Base-by-base conservation (phyloP, 2,888 invertebrate genomes). In the Ophioninae sp. region DNA sequence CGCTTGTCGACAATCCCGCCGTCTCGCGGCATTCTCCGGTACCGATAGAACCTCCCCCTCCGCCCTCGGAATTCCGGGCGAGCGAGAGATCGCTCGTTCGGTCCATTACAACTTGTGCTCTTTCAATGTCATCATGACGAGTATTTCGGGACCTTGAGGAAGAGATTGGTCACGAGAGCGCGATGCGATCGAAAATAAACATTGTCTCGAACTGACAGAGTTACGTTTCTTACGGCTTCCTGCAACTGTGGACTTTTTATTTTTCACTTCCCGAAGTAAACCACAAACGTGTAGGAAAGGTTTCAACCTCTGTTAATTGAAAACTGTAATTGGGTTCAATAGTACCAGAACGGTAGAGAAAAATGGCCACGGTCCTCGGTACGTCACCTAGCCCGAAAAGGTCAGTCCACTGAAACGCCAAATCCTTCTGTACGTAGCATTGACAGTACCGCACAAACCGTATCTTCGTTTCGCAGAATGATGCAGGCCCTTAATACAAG, bases 401-500 rank as follows among this genome's bases (percentile, higher is more conserved):
- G 79, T 79, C 39, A 79, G 76, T 68, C 6, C 50, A 6, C 13
- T 2, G 50, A 6, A 6, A 50, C 17, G 2, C 17, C 6, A 0
- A 50, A 17, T 50, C 5, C 17, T 50, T 13, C 17, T 17, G 17
- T 13, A 50, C 17, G 17, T 44, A 50, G 50, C 6, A 44, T 44
- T 10, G 17, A 50, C 17, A 13, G 13, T 50, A 17, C 50, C 50
- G 13, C 50, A 17, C 6, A 17, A 50, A 13, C 6, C 50, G 17
- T 50, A 8, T 62, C 61, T 37, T 68, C 50, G n/a, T 68, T 50
- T 17, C 50, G 50, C 17, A 84, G 84, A 68, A 8, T 20, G 20
- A 57, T 82, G 44, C 75, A 86, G 44, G 65, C 84, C 13, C 85
- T 83, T 68, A 87, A 87, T 82, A 87, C 81, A 39, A 93, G 95